These are phyloP conservation scores for Diadumene lineata DNA, from an alignment of 92 coral and sea anemone genomes.

Conservation along the genomic window DNA sequence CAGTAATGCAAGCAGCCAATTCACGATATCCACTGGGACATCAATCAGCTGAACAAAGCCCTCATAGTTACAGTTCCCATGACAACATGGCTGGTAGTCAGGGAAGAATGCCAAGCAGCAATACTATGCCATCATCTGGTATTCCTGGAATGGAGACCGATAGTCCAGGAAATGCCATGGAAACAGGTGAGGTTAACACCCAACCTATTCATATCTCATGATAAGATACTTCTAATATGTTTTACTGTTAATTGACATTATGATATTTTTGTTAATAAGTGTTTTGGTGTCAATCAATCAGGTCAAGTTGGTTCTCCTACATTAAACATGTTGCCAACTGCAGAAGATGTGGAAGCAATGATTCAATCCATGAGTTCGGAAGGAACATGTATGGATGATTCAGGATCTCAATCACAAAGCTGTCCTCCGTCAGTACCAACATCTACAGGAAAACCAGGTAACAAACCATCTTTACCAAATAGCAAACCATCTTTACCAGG, in stretches of 20 bases:
- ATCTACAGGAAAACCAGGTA: constrained; percentile 21
- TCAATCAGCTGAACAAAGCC: constrained; percentile 49
- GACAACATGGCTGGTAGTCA: constrained; percentile 57
- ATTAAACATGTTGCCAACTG: constrained; percentile 86
- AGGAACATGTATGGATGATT: constrained; percentile 46
- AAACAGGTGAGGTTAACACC: constrained; percentile 57
- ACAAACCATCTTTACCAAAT: no score
- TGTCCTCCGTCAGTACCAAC: constrained; percentile 52
- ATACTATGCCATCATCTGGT: constrained; percentile 26
- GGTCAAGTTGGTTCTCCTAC: constrained; percentile 96
- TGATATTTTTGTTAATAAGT: no score
- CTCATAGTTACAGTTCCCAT: constrained; percentile 60
- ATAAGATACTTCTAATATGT: no score
- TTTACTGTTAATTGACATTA: no score
- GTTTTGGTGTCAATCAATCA: no score
- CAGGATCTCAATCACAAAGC: constrained; percentile 45
- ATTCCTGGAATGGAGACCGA: constrained; percentile 59
- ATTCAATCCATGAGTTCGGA: constrained; percentile 81
- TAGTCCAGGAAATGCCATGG: constrained; percentile 45
- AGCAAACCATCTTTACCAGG: no score
- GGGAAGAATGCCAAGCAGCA: constrained; percentile 27
- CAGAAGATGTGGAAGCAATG: constrained; percentile 97
- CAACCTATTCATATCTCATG: no score
- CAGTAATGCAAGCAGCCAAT: constrained; percentile 70
- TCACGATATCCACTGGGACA: constrained; percentile 63